phyloP scores from a whole-genome alignment of 2,113 vertebrate species.

The Antechinus stuartii region DNA sequence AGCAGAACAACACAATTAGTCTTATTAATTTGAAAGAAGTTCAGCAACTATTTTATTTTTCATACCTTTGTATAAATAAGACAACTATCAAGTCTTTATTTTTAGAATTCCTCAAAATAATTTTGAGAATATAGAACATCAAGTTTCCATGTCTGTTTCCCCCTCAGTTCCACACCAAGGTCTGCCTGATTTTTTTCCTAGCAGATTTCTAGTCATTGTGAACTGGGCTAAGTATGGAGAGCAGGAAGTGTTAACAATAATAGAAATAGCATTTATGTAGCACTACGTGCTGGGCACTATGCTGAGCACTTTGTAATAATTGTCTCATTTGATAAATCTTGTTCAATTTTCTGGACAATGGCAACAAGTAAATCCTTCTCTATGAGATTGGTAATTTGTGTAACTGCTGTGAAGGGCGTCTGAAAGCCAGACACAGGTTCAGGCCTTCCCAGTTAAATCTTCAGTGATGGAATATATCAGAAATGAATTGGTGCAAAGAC shows the following conservation, averaged over 20 bases:
- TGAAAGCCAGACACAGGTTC: neutral
- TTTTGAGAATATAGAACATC: neutral
- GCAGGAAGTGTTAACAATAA: neutral
- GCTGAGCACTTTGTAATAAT: neutral
- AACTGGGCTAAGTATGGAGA: neutral
- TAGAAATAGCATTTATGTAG: neutral
- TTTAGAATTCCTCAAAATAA: neutral
- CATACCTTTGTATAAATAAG: neutral
- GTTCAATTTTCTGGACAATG: neutral
- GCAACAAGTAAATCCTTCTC: neutral
- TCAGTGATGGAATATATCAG: neutral
- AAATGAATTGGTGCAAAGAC: neutral
- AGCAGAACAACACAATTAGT: neutral
- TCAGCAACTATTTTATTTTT: neutral
- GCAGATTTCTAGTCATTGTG: neutral
- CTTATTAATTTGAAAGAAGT: constrained; percentile 22
- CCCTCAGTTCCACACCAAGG: neutral
- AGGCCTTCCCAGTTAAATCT: neutral
- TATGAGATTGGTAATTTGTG: neutral
- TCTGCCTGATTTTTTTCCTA: neutral
- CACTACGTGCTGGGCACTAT: neutral
- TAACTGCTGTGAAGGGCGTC: neutral
- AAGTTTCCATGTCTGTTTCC: neutral
- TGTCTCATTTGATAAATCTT: neutral
- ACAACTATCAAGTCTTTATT: constrained; percentile 2